These are phyloP conservation scores for Caenorhabditis sp. DNA, from an alignment of 2,888 invertebrate species.

Conservation along the genomic window DNA sequence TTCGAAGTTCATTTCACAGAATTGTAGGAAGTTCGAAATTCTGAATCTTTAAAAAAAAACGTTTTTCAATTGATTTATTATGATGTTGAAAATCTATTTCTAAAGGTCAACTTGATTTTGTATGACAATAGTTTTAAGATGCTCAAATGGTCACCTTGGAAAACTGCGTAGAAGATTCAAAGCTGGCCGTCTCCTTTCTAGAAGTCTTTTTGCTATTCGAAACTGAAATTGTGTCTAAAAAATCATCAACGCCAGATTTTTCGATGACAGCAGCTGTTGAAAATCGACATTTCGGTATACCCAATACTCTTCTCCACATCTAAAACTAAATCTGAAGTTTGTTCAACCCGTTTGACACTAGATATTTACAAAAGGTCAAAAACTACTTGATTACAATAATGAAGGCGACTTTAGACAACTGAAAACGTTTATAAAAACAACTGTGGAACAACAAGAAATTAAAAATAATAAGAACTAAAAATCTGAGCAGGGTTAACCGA, in stretches of 20 bases:
- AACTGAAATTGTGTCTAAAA: constrained; percentile 13
- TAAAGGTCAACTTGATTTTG: too few species aligned
- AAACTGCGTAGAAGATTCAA: constrained; percentile 20
- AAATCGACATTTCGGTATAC: background rate
- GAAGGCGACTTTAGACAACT: too few species aligned
- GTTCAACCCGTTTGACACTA: too few species aligned
- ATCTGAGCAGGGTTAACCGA: constrained; percentile 12
- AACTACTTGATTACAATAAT: background rate
- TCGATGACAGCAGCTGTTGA: background rate
- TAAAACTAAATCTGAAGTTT: background rate
- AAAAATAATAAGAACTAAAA: constrained; percentile 10
- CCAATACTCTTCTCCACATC: background rate
- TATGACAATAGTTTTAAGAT: background rate
- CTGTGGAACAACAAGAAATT: constrained; percentile 15
- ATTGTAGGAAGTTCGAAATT: too few species aligned
- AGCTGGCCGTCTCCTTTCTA: background rate
- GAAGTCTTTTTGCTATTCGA: background rate
- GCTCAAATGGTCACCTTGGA: background rate
- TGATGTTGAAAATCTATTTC: too few species aligned
- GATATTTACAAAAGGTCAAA: too few species aligned
- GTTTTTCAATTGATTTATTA: too few species aligned
- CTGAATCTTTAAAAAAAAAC: too few species aligned
- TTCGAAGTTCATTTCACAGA: too few species aligned
- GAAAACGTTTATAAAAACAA: background rate
- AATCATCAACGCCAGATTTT: constrained; percentile 17